phyloP scores from a whole-genome alignment of 2,888 invertebrate species.

The Arctia plantaginis region DNA sequence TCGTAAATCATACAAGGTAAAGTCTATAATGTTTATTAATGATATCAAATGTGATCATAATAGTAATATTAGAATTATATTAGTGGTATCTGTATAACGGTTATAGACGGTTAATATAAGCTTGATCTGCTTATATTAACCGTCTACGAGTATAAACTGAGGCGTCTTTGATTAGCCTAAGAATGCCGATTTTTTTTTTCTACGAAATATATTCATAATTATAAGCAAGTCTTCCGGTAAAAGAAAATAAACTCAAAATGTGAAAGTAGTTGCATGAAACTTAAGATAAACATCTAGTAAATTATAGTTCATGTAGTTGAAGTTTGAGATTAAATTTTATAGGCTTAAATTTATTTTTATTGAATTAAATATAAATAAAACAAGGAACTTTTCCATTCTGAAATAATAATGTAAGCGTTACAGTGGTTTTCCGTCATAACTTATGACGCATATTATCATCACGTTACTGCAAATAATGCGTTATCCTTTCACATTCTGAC shows the following conservation, averaged over 20 bases:
- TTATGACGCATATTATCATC: conserved; percentile 58
- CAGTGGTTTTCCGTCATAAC: conserved; percentile 46
- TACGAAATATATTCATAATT: background rate
- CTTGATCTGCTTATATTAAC: background rate
- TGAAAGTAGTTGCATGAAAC: background rate
- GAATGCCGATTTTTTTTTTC: background rate
- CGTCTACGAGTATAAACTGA: background rate
- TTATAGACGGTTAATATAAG: too few species aligned
- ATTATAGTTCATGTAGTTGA: background rate
- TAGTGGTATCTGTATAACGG: too few species aligned
- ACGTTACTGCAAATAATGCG: conserved; percentile 62
- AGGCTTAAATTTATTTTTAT: background rate
- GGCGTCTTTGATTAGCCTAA: background rate
- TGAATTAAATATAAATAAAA: conserved; percentile 3
- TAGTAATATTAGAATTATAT: background rate
- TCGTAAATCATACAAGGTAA: too few species aligned
- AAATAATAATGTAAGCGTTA: conserved; percentile 39
- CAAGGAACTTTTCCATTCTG: conserved; percentile 34
- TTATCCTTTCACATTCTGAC: conserved; percentile 65
- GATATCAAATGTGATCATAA: too few species aligned
- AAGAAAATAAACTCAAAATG: background rate
- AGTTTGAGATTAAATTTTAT: background rate
- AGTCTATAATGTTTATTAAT: too few species aligned
- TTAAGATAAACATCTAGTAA: background rate
- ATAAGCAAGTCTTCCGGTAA: background rate